A percentile compares a stretch with the other conserved stretches of the same genome.
Conservation (phyloP, 2,113 vertebrate genomes). For the Pseudorasbora parva region DNA sequence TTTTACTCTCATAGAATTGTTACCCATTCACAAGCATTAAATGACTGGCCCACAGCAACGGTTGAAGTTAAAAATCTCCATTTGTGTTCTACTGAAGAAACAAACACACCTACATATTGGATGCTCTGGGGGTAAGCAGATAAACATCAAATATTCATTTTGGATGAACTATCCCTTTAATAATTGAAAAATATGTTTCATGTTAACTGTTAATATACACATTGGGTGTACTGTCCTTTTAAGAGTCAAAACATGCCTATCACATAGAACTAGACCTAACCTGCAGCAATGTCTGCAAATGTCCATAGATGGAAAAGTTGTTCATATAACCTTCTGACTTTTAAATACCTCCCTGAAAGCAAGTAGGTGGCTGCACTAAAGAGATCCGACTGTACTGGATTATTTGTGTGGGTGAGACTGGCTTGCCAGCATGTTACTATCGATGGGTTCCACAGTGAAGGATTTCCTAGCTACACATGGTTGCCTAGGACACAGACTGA, state of each 20-base stretch:
- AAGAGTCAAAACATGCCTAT: not conserved
- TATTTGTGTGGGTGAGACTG: slow-evolving; percentile 35
- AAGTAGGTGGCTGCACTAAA: slow-evolving; percentile 23
- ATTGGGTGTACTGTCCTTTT: not conserved
- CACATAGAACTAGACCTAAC: not conserved
- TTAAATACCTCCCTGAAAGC: slow-evolving; percentile 11
- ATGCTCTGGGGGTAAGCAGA: no score
- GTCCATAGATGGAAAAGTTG: not conserved
- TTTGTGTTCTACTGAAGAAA: no score
- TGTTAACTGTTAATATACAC: no score
- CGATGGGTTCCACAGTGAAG: slow-evolving; percentile 46
- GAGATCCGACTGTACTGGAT: slow-evolving; percentile 15
- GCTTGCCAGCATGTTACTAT: slow-evolving; percentile 37
- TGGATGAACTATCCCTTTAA: no score
- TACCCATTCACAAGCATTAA: no score
- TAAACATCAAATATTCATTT: no score
- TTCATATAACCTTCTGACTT: not conserved
- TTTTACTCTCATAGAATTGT: no score
- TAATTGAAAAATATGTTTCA: no score
- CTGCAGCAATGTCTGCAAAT: not conserved
- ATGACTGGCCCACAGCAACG: no score
- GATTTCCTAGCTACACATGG: slow-evolving; percentile 63
- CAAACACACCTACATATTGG: no score
- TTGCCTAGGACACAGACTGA: slow-evolving; percentile 79
- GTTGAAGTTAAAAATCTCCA: no score